Evolutionary conservation across 2,113 vertebrate genomes (phyloP).

Genomic region (Malurus alboscapulatus): DNA sequence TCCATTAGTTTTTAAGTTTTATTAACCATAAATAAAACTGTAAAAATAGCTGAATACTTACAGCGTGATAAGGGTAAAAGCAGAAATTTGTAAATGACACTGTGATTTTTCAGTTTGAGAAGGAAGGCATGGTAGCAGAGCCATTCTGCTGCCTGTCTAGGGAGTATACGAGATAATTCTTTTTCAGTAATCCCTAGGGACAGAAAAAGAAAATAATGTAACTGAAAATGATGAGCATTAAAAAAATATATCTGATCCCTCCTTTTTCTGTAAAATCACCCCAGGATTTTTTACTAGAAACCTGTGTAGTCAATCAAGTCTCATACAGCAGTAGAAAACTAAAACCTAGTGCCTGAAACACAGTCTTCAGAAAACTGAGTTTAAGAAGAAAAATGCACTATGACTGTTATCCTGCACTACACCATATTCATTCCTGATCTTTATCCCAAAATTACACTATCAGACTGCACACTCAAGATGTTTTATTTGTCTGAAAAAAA

Average conservation of each 20-base stretch:
- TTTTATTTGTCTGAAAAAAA: not conserved
- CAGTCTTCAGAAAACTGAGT: not conserved
- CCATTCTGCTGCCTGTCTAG: conserved; percentile 69
- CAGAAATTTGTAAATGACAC: conserved; percentile 66
- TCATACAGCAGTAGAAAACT: not conserved
- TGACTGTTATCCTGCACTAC: not conserved
- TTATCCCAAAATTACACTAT: not conserved
- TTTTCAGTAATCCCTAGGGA: conserved; percentile 43
- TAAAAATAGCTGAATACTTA: conserved; percentile 39
- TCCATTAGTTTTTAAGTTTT: not conserved
- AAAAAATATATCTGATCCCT: not conserved
- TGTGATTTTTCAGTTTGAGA: conserved; percentile 67
- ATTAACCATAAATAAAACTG: not conserved
- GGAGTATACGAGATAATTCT: conserved; percentile 21
- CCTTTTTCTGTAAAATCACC: not conserved
- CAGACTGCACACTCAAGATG: not conserved
- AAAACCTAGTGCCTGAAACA: not conserved
- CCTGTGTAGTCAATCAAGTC: not conserved
- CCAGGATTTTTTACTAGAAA: not conserved
- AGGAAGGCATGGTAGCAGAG: conserved; percentile 74
- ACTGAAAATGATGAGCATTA: not conserved
- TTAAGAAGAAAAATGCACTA: not conserved
- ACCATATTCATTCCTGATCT: not conserved
- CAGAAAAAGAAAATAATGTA: not conserved
- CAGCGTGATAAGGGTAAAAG: conserved; percentile 64